These are phyloP conservation scores for Nipponia nippon DNA, from an alignment of 2,113 vertebrate genomes.

Conservation along the genomic window DNA sequence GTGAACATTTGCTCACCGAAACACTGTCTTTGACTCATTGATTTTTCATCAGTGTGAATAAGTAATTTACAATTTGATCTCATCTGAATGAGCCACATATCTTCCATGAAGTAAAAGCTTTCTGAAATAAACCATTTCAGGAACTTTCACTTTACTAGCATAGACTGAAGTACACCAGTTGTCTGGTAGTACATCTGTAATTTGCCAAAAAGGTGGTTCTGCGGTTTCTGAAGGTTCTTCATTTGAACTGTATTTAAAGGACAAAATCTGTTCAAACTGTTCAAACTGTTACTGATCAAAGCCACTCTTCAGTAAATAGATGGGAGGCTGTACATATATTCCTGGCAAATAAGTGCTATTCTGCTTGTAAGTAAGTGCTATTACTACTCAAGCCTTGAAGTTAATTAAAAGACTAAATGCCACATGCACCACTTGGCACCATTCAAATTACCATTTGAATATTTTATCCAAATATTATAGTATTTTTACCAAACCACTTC, in stretches of 20 bases:
- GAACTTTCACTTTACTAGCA: neutral
- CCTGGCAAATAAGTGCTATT: neutral
- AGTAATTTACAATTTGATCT: neutral
- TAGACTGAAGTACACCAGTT: neutral
- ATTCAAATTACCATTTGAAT: neutral
- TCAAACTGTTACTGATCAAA: neutral
- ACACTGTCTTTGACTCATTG: neutral
- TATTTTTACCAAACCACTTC: neutral
- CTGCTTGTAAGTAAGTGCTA: neutral
- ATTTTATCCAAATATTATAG: neutral
- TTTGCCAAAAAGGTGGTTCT: neutral
- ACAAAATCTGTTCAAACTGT: no score
- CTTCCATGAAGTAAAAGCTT: neutral
- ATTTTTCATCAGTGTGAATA: neutral
- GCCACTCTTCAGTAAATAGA: neutral
- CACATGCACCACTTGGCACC: neutral
- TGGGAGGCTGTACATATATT: neutral
- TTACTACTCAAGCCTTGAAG: neutral
- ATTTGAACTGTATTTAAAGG: neutral
- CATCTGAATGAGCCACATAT: neutral
- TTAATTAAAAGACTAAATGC: neutral
- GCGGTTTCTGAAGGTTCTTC: neutral
- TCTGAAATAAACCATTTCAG: neutral
- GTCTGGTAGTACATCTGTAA: neutral
- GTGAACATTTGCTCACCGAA: neutral